phyloP scores from a whole-genome alignment of 2,888 invertebrate species.

The Hydrotaea diabolus region DNA sequence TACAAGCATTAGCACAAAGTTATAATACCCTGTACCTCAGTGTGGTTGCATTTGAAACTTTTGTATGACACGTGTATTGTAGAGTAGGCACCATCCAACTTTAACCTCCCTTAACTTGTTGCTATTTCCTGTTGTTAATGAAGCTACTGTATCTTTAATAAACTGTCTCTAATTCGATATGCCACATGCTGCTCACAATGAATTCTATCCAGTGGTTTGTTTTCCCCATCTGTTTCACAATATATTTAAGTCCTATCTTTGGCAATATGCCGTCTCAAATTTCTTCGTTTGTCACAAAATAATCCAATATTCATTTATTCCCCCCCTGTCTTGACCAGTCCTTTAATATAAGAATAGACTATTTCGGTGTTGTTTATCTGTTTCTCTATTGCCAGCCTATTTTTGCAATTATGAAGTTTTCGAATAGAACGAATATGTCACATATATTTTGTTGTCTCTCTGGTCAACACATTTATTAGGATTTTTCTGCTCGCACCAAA shows the following conservation, averaged over 20 bases:
- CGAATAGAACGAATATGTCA: conserved; percentile 10
- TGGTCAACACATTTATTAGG: not conserved
- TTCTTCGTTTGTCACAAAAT: not conserved
- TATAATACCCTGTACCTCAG: no score
- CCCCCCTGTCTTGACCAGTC: not conserved
- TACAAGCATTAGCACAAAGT: no score
- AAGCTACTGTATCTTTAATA: no score
- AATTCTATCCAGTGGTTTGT: no score
- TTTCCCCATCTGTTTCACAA: not conserved
- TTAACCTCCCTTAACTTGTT: no score
- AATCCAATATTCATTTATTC: not conserved
- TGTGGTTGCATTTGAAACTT: no score
- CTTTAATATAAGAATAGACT: not conserved
- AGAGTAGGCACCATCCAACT: no score
- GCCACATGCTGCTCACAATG: no score
- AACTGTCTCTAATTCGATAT: no score
- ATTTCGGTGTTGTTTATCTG: not conserved
- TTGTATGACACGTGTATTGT: no score
- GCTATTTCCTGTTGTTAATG: no score
- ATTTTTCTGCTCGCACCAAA: not conserved
- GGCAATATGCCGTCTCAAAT: not conserved
- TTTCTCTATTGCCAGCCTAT: not conserved
- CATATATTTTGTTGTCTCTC: not conserved
- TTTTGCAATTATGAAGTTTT: not conserved
- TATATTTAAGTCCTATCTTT: no score